Evolutionary conservation across 2,888 invertebrate species (phyloP), one percentile per base, ranked within the genome.

Genomic region (Steinernema carpocapsae): DNA sequence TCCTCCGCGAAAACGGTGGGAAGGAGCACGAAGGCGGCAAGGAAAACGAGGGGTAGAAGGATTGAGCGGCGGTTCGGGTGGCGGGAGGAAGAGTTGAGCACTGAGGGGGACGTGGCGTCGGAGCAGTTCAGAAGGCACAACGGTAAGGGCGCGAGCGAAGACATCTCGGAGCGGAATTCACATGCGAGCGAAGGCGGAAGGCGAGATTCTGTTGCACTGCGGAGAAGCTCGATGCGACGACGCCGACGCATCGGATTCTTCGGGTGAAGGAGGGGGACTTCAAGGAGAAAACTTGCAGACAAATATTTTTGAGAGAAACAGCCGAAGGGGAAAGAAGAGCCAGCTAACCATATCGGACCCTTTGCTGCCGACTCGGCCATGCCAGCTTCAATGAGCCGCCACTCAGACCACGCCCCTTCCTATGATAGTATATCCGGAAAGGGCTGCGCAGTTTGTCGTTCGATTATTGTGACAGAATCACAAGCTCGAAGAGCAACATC

Each of bases 1-100:
- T 92, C 91, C 90, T 99, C 99, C 76, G 97, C 94, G 7, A 4
- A n/a, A 19, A 14, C 48, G 6, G 17, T 10, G 37, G 37, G 37
- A 10, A 37, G 37, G 4, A 37, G 37, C 37, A 37, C 37, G 37
- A 37, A 3, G 10, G 37, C 10, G 10, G 37, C 37, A 6, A 26
- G 14, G 22, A 56, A 24, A 22, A 26, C 14, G 26, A 56, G 4
- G 10, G 26, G 24, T 14, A 64, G 37, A 7, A 64, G 64, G 26
- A 64, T 14, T 12, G 24, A 24, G 52, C 19, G 52, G 10, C 19
- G 22, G 24, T 19, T 48, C 19, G 6, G 19, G 48, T 48, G 48
- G 48, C 3, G 48, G n/a, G 19, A 43, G 10, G 43, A 48, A 4
- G 48, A 19, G n/a, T 48, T 56, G 56, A 56, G 56, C 56, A 56